Evolutionary conservation across 2,888 invertebrate species (phyloP), one percentile per base, ranked within the genome.

Genomic region (Latrodectus elegans): DNA sequence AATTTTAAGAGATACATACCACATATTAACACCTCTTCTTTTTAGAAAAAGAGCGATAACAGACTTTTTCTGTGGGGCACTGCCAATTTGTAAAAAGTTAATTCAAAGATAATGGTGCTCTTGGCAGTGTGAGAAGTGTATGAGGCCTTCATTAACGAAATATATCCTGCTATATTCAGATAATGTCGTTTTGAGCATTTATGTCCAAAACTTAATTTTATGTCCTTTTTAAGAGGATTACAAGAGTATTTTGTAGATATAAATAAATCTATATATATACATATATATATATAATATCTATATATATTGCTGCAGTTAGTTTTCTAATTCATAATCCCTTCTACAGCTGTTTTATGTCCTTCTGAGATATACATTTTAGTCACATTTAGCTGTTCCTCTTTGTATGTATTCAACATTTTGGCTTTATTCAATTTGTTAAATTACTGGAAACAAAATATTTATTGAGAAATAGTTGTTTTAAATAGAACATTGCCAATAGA

Each of bases 231-330:
- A 67, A 86, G 71, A 65, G 86, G 86, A 74, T 72, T 60, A 60
- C 60, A 55, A 86, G 77, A 86, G 86, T 86, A 86, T 86, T 86
- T 86, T 86, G 86, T 86, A 86, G 86, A 86, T 86, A 86, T 81
- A 86, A 81, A 86, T 86, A 86, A 76, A 85, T 84, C 79, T 74
- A 79, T 78, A 64, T 84, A 77, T 84, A 78, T 83, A 55, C n/a
- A n/a, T n/a, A n/a, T 71, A 84, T 83, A 75, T 84, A 51, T 75
- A 78, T 74, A 67, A 85, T 86, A 76, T 86, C 71, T 86, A 86
- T 86, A 86, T 86, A 86, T 86, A 86, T 81, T 81, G 86, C 86
- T 86, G 81, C 80, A 81, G 86, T 86, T 86, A 86, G 81, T 86
- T 86, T 81, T 86, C 86, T 81, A 86, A 81, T 86, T 86, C 60